Conservation (phyloP, 1,140 invertebrate species). For the Zaprionus africanus region DNA sequence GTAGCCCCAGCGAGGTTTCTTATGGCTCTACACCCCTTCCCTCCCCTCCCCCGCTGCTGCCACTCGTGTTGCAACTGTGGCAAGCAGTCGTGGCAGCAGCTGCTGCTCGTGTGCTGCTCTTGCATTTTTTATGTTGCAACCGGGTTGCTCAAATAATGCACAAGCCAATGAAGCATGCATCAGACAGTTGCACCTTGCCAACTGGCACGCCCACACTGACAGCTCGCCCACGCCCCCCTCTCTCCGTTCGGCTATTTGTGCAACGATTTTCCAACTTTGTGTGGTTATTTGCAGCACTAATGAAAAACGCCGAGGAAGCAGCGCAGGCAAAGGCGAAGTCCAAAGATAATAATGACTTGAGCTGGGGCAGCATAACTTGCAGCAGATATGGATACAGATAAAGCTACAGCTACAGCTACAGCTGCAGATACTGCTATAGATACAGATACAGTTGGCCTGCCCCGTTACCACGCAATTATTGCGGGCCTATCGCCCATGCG, state of each 20-base stretch:
- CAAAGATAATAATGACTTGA: constrained; percentile 42
- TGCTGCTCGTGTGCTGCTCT: constrained; percentile 38
- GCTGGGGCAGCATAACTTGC: constrained; percentile 10
- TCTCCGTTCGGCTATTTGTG: constrained; percentile 41
- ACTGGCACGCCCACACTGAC: constrained; percentile 24
- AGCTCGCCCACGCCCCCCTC: constrained; percentile 13
- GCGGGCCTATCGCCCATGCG: background rate
- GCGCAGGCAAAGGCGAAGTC: background rate
- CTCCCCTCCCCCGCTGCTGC: constrained; percentile 8
- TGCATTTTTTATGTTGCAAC: constrained; percentile 81
- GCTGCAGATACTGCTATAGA: background rate
- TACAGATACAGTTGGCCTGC: background rate
- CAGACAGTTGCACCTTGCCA: constrained; percentile 59
- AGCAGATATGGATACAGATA: background rate
- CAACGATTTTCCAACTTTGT: constrained; percentile 75
- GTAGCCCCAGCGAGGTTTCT: constrained; percentile 28
- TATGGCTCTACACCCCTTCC: background rate
- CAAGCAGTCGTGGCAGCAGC: constrained; percentile 41
- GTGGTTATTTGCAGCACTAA: constrained; percentile 60
- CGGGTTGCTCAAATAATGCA: constrained; percentile 81
- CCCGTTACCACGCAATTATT: background rate
- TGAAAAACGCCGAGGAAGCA: constrained; percentile 23
- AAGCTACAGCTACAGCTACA: constrained; percentile 1
- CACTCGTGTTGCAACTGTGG: constrained; percentile 20
- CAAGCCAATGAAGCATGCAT: constrained; percentile 79